phyloP scores from a whole-genome alignment of 2,113 vertebrate species.

The Thalassoma bifasciatum region DNA sequence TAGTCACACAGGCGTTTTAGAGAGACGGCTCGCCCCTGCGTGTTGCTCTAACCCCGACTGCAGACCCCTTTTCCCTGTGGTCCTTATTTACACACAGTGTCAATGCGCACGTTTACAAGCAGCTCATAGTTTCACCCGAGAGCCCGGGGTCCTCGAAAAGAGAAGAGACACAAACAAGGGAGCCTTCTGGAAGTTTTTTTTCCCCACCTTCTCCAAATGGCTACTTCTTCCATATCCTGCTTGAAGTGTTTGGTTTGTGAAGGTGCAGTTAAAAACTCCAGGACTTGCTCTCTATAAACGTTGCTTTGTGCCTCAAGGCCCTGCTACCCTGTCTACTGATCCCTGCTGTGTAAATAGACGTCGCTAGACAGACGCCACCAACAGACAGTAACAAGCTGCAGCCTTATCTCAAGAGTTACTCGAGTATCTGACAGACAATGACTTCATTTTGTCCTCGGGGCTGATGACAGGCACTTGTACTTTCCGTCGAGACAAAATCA shows the following conservation, averaged over 20 bases:
- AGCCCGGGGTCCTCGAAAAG: slow-evolving; percentile 42
- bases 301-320: slow-evolving; percentile 54
- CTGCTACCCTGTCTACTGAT: slow-evolving; percentile 54
- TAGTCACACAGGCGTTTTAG: slow-evolving; percentile 55
- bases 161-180: slow-evolving; percentile 53
- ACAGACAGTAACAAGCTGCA: slow-evolving; percentile 40
- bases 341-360: slow-evolving; percentile 65
- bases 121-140: slow-evolving; percentile 49
- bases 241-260: slow-evolving; percentile 63
- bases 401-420: slow-evolving; percentile 37
- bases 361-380: slow-evolving; percentile 56
- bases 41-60: slow-evolving; percentile 58
- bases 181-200: slow-evolving; percentile 64
- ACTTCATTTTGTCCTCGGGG: slow-evolving; percentile 32
- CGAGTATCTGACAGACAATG: slow-evolving; percentile 32
- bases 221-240: slow-evolving; percentile 64
- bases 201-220: slow-evolving; percentile 23
- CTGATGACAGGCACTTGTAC: slow-evolving; percentile 20
- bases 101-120: slow-evolving; percentile 67
- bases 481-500: slow-evolving; percentile 32
- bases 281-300: slow-evolving; percentile 56
- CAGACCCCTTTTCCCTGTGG: slow-evolving; percentile 39
- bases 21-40: slow-evolving; percentile 35
- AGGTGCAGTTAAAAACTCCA: slow-evolving; percentile 61
- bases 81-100: slow-evolving; percentile 64